phyloP scores from a whole-genome alignment of 2,113 vertebrate genomes.

The Hassar affinis region DNA sequence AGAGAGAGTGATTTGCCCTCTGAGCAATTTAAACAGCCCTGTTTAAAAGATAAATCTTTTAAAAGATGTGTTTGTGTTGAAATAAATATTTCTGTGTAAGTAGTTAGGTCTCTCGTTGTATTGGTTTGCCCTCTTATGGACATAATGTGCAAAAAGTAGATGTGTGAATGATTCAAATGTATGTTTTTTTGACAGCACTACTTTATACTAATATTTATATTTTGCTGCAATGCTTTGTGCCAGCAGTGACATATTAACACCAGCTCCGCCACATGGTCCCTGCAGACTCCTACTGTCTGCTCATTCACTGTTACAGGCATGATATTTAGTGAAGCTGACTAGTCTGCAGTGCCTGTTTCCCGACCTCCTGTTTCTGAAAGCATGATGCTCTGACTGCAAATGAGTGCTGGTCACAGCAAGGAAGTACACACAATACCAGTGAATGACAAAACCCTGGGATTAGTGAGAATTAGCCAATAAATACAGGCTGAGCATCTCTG shows the following conservation, averaged over 20 bases:
- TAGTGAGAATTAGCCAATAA: background rate
- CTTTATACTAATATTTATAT: background rate
- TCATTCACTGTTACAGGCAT: background rate
- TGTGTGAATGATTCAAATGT: too few relatives aligned
- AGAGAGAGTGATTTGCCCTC: too few relatives aligned
- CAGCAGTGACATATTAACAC: background rate
- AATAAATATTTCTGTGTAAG: too few relatives aligned
- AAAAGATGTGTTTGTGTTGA: too few relatives aligned
- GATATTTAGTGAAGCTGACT: conserved; percentile 13
- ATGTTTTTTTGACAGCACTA: too few relatives aligned
- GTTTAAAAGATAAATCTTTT: too few relatives aligned
- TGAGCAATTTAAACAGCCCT: too few relatives aligned
- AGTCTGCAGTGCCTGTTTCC: background rate
- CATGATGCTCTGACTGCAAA: conserved; percentile 2
- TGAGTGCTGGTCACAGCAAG: background rate
- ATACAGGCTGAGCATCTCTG: background rate
- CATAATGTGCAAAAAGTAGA: too few relatives aligned
- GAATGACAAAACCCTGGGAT: background rate
- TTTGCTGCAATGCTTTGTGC: background rate
- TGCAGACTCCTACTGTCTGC: background rate
- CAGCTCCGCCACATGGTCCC: background rate
- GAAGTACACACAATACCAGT: conserved; percentile 2
- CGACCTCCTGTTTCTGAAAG: conserved; percentile 23
- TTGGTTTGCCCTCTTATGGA: too few relatives aligned
- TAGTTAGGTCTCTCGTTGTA: too few relatives aligned